Conservation (phyloP, 2,797 vertebrate species). For the Epinephelus awoara region DNA sequence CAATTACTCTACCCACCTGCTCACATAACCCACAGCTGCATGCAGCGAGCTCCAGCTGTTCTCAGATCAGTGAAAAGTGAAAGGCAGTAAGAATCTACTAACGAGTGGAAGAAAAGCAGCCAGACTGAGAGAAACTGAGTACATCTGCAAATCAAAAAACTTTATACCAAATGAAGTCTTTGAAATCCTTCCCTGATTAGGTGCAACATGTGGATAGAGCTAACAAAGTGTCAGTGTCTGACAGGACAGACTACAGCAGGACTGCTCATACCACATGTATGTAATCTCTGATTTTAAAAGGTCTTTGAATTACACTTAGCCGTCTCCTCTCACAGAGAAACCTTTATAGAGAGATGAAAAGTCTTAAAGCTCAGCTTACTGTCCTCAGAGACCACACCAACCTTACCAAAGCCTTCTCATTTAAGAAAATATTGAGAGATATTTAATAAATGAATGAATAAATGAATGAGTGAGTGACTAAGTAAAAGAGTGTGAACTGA, state of each 20-base stretch:
- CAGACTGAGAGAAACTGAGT: conserved; percentile 6
- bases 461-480: not conserved
- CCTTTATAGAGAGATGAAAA: not conserved
- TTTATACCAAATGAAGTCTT: not conserved
- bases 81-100: conserved; percentile 7
- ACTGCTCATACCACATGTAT: not conserved
- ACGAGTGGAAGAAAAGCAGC: conserved; percentile 20
- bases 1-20: conserved; percentile 33
- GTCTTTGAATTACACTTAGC: not conserved
- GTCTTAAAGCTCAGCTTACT: not conserved
- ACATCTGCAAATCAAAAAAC: conserved; percentile 7
- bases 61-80: not conserved
- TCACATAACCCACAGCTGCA: conserved; percentile 30
- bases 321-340: not conserved
- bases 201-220: not conserved
- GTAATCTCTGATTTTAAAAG: not conserved
- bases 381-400: not conserved
- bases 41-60: conserved; percentile 56
- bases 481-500: not conserved
- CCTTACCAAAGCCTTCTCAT: not conserved
- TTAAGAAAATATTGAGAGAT: not conserved
- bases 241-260: not conserved
- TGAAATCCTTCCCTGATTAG: conserved; percentile 8
- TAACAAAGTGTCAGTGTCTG: not conserved
- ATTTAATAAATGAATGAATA: not conserved